Conservation (phyloP, 2,113 vertebrate species). For the Beaufortia kweichowensis region DNA sequence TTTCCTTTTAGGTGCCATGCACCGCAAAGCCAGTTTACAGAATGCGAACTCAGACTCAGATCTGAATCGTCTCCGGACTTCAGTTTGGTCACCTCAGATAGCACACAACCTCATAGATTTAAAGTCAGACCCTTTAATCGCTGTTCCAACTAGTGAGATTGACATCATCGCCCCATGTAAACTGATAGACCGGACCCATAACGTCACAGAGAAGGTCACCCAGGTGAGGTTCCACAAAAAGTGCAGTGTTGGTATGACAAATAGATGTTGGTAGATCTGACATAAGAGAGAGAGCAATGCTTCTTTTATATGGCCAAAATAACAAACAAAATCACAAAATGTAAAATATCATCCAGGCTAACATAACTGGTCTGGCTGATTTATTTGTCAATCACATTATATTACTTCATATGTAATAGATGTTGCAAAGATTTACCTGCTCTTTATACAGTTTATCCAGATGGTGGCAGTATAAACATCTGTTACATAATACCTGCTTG, state of each 20-base stretch:
- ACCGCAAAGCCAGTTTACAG: slow-evolving; percentile 72
- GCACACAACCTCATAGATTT: slow-evolving; percentile 85
- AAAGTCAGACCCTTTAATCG: slow-evolving; percentile 76
- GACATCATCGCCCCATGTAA: slow-evolving; percentile 87
- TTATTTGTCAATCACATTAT: background rate
- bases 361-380: background rate
- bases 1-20: slow-evolving; percentile 70
- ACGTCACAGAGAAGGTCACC: slow-evolving; percentile 91
- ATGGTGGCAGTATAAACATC: slow-evolving; percentile 1
- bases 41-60: slow-evolving; percentile 85
- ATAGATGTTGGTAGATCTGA: too few relatives aligned
- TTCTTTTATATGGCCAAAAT: too few relatives aligned
- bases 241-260: too few relatives aligned
- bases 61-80: slow-evolving; percentile 75
- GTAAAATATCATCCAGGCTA: too few relatives aligned
- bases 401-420: background rate
- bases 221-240: slow-evolving; percentile 72
- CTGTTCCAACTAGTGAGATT: slow-evolving; percentile 73
- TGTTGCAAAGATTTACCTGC: background rate
- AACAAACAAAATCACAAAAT: too few relatives aligned
- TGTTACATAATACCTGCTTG: background rate
- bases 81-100: slow-evolving; percentile 78
- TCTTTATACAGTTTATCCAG: background rate
- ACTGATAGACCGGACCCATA: slow-evolving; percentile 87
- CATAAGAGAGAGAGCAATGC: too few relatives aligned